phyloP scores from a whole-genome alignment of 1,140 invertebrate species.

The Drosophila bifasciata region DNA sequence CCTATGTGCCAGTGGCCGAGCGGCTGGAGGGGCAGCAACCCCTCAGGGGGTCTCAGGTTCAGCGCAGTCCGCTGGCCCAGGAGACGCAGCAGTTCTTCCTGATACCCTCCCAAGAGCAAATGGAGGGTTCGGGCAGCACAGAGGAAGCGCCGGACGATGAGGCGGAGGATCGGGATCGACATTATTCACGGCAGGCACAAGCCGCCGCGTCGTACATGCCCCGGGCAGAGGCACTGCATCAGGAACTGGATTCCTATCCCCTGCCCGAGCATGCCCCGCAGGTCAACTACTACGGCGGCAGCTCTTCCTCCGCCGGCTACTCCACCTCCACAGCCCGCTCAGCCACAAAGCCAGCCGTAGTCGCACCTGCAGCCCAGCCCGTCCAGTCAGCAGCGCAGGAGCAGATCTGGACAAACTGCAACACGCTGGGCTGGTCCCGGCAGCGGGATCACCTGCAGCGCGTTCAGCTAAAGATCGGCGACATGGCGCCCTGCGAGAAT shows the following conservation, averaged over 20 bases:
- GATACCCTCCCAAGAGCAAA: slow-evolving; percentile 57
- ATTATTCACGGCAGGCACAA: slow-evolving; percentile 16
- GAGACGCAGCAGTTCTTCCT: slow-evolving; percentile 81
- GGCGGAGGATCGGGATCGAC: slow-evolving; percentile 20
- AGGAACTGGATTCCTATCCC: slow-evolving; percentile 66
- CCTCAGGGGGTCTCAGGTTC: background rate
- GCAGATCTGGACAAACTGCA: slow-evolving; percentile 87
- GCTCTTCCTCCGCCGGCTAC: background rate
- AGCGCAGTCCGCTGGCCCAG: slow-evolving; percentile 52
- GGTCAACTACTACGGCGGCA: slow-evolving; percentile 64
- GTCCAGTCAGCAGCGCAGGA: slow-evolving; percentile 32
- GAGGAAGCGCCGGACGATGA: slow-evolving; percentile 9
- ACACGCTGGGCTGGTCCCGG: slow-evolving; percentile 92
- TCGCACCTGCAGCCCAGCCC: slow-evolving; percentile 8
- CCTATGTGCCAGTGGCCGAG: slow-evolving; percentile 74
- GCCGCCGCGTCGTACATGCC: slow-evolving; percentile 71
- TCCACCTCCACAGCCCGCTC: slow-evolving; percentile 12
- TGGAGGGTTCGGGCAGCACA: slow-evolving; percentile 38
- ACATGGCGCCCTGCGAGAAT: slow-evolving; percentile 92
- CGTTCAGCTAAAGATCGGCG: slow-evolving; percentile 89
- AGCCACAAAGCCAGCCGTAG: slow-evolving; percentile 38
- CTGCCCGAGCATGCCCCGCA: slow-evolving; percentile 73
- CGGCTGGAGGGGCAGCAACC: slow-evolving; percentile 52
- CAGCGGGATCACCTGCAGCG: slow-evolving; percentile 91
- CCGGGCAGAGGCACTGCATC: slow-evolving; percentile 70